phyloP scores from a whole-genome alignment of 2,888 invertebrate genomes.

The Phaedon cochleariae region DNA sequence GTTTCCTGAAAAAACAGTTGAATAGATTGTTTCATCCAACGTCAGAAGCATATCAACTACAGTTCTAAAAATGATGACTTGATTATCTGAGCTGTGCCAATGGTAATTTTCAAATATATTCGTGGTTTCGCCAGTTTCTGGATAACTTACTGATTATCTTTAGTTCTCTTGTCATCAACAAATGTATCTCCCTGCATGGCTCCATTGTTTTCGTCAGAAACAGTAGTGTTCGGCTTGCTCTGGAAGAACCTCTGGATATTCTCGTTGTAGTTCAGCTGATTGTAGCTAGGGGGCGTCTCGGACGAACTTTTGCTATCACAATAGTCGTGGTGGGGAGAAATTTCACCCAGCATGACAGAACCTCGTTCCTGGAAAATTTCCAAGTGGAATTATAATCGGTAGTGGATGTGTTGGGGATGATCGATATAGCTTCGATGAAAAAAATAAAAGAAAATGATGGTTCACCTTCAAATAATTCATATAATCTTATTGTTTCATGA shows the following conservation, averaged over 20 bases:
- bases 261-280: constrained; percentile 85
- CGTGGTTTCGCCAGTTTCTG: too few relatives aligned
- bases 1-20: constrained; percentile 57
- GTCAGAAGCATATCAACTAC: too few relatives aligned
- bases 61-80: too few relatives aligned
- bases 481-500: too few relatives aligned
- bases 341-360: constrained; percentile 84
- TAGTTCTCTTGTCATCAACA: constrained; percentile 56
- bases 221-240: constrained; percentile 71
- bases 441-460: neutral
- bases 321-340: constrained; percentile 85
- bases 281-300: constrained; percentile 84
- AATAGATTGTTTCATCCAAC: neutral
- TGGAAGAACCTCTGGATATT: constrained; percentile 73
- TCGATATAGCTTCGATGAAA: too few relatives aligned
- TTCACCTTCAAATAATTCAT: too few relatives aligned
- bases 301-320: constrained; percentile 81
- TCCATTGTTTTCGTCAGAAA: constrained; percentile 64
- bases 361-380: constrained; percentile 71
- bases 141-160: constrained; percentile 55
- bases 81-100: too few relatives aligned
- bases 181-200: constrained; percentile 59
- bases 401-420: neutral
- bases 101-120: too few relatives aligned
- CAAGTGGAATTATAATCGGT: neutral